Conservation (phyloP, 2,113 vertebrate genomes). For the Bos javanicus region DNA sequence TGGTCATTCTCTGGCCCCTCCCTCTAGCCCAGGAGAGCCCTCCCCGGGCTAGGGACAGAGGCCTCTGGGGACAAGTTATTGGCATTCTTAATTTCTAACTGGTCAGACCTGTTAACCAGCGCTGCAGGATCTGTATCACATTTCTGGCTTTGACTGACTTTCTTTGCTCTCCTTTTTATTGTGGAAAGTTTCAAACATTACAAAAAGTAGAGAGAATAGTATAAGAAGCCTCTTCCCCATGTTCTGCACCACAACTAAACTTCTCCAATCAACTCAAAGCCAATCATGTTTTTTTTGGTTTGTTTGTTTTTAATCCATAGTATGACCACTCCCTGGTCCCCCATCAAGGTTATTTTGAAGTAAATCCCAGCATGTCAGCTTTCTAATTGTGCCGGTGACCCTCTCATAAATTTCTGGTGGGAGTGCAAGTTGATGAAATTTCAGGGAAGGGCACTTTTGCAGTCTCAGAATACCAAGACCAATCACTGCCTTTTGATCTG, state of each 20-base stretch:
- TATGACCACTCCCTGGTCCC: background rate
- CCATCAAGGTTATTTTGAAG: background rate
- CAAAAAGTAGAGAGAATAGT: background rate
- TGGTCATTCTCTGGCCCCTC: background rate
- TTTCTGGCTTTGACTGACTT: background rate
- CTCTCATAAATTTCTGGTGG: background rate
- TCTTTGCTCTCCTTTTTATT: background rate
- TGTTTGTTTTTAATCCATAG: background rate
- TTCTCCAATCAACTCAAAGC: background rate
- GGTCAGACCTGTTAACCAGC: slow-evolving; percentile 19
- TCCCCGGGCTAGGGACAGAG: background rate
- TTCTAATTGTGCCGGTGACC: background rate
- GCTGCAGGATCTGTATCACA: background rate
- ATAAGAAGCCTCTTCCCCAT: background rate
- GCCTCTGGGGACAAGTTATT: background rate
- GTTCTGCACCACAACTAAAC: background rate
- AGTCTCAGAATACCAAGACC: background rate
- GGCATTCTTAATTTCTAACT: background rate
- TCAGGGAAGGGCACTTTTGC: background rate
- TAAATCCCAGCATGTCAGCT: background rate
- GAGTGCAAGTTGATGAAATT: background rate
- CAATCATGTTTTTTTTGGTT: background rate
- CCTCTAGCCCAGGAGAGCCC: background rate
- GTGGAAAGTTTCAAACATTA: background rate
- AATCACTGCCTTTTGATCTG: background rate